Percentiles rank a stretch among this genome's conserved stretches.
Conservation (phyloP, 1,140 invertebrate genomes). For the Glomeris maerens region DNA sequence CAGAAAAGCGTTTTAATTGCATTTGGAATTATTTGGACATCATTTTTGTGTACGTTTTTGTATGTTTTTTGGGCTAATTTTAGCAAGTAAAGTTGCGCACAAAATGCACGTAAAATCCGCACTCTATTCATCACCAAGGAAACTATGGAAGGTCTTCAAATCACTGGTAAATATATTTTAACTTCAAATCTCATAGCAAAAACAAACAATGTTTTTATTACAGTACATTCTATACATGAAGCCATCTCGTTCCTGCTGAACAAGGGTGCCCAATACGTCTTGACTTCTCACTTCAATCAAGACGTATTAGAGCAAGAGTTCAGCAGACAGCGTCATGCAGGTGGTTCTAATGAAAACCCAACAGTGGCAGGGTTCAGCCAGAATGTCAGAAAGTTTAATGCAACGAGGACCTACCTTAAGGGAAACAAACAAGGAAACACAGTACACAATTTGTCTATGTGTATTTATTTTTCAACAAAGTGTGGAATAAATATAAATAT, state of each 20-base stretch:
- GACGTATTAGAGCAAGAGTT: no score
- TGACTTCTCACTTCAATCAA: conserved; percentile 1
- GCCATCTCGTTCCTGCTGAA: not conserved
- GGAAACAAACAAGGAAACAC: not conserved
- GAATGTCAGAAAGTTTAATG: not conserved
- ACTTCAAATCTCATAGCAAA: not conserved
- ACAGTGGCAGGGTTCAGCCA: not conserved
- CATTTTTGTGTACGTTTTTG: no score
- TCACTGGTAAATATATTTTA: not conserved
- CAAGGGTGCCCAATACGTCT: not conserved
- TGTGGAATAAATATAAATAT: no score
- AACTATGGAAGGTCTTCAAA: conserved; percentile 3
- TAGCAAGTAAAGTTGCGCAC: no score
- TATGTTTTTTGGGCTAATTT: no score
- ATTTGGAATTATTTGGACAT: no score
- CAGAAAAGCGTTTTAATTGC: no score
- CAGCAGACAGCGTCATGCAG: not conserved
- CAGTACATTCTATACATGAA: not conserved
- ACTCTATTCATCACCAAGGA: no score
- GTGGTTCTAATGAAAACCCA: not conserved
- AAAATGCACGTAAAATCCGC: no score
- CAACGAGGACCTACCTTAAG: not conserved
- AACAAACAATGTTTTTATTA: not conserved
- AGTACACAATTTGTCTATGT: not conserved
- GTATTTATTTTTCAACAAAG: no score